A percentile compares a stretch with the other conserved stretches of the same genome.
Conservation (phyloP, 2,888 invertebrate species). For the Tipula vernalis region DNA sequence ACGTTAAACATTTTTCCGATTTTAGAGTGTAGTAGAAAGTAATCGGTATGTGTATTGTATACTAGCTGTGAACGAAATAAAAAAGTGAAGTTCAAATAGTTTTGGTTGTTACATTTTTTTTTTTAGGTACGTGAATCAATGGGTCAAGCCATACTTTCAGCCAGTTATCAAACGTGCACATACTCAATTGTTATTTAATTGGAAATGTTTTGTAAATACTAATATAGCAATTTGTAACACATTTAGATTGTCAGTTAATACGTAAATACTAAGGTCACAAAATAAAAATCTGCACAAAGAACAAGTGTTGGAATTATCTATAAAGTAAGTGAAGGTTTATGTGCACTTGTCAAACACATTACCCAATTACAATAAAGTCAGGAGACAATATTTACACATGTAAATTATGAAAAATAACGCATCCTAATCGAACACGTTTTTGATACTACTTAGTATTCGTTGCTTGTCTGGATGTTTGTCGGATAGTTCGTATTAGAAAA, state of each 20-base stretch:
- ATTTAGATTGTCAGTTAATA: background rate
- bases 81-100: background rate
- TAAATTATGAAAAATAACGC: background rate
- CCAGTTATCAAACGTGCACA: background rate
- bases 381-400: background rate
- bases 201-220: background rate
- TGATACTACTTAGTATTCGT: no score
- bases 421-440: background rate
- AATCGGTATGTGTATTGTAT: background rate
- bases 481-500: no score
- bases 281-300: background rate
- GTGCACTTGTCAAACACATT: background rate
- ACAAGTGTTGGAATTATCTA: background rate
- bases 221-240: background rate
- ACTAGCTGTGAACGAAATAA: background rate
- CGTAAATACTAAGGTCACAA: background rate
- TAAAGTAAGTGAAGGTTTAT: background rate
- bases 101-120: background rate
- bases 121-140: background rate
- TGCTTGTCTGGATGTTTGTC: no score
- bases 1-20: background rate
- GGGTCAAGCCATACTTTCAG: background rate
- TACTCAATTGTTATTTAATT: background rate
- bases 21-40: background rate
- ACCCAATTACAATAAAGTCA: background rate